Evolutionary conservation across 2,797 vertebrate genomes (phyloP).

Genomic region (Gallinago stenura): DNA sequence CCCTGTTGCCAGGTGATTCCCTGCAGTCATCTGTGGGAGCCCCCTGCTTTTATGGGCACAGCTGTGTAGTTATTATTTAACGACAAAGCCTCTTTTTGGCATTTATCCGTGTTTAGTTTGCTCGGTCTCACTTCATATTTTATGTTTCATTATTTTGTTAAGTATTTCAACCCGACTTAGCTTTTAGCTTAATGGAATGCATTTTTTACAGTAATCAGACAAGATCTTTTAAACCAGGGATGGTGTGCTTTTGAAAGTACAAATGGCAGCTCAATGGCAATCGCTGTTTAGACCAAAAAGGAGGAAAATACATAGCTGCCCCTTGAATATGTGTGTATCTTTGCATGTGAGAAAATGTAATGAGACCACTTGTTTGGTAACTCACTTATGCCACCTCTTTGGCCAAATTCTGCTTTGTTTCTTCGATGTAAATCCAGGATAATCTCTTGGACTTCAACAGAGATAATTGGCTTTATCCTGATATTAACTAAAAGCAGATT

Average conservation of each 20-base stretch:
- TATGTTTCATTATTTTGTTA: background rate
- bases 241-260: background rate
- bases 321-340: background rate
- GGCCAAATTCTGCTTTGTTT: background rate
- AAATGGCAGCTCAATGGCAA: background rate
- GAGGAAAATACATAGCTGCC: background rate
- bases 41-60: background rate
- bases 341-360: background rate
- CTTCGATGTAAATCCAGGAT: background rate
- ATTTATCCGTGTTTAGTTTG: background rate
- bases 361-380: background rate
- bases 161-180: background rate
- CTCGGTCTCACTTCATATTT: background rate
- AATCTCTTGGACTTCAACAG: background rate
- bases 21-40: background rate
- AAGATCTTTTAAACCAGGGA: background rate
- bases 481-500: conserved; percentile 33
- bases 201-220: background rate
- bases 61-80: background rate
- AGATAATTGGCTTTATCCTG: background rate
- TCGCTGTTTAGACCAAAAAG: background rate
- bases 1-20: background rate
- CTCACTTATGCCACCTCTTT: background rate
- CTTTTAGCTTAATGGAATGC: background rate
- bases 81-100: background rate